Evolutionary conservation across 2,888 invertebrate species (phyloP), one percentile per base, ranked within the genome.

Genomic region (Heteromurus nitidus): DNA sequence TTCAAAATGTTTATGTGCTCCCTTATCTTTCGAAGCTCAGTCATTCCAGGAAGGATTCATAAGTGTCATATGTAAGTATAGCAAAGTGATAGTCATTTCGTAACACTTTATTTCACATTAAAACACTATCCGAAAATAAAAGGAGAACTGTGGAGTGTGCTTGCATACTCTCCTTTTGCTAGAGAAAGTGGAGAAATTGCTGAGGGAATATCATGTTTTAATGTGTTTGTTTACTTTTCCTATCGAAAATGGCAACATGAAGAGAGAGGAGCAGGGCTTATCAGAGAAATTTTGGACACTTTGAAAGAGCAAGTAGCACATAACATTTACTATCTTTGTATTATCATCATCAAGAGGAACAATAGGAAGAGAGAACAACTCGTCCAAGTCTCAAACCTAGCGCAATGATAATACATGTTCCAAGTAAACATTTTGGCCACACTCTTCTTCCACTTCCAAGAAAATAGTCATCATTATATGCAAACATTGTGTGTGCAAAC

Each of bases 371-470:
- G 72, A 16, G 20, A 60, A 70, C 5, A 58, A 58, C 58, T 70
- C 42, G 16, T 70, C 18, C 62, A 18, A 30, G 72, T 28, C 42
- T n/a, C 60, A 13, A 47, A 47, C 47, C n/a, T n/a, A 47, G 47
- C 47, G n/a, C 47, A 47, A 47, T n/a, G n/a, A 64, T 65, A 62
- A 73, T 62, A 74, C 31, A 74, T 73, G 36, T 36, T 36, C 64
- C 64, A 50, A 72, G 73, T 30, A 73, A 47, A 73, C 60, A 72
- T 47, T 72, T 70, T 72, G 72, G 72, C 72, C 47, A 62, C 30
- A 73, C n/a, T n/a, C n/a, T n/a, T n/a, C n/a, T n/a, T n/a, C n/a
- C n/a, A n/a, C 36, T 73, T 73, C 36, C 50, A 62, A 64, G 53
- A 72, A 65, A 65, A 72, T 42, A 11, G 36, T 36, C 16, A 47